Evolutionary conservation across 35 echinoderm and acorn worm genomes (phyloP).

Genomic region (Heliocidaris tuberculata): DNA sequence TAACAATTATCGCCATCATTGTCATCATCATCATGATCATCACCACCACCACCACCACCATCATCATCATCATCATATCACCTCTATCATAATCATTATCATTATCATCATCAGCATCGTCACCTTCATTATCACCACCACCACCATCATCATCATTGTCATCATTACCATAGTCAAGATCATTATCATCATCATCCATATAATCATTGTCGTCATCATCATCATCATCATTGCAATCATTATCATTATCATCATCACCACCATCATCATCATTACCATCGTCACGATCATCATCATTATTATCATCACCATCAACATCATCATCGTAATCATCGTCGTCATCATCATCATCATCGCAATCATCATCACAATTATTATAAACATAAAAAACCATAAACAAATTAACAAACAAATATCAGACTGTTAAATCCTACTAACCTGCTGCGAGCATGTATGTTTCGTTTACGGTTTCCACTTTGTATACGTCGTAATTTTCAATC

Average conservation of each 20-base stretch:
- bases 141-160: background rate
- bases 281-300: background rate
- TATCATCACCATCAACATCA: background rate
- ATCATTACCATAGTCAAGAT: background rate
- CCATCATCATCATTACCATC: background rate
- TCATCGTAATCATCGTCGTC: background rate
- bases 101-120: background rate
- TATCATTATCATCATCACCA: background rate
- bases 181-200: background rate
- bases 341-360: no score
- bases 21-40: background rate
- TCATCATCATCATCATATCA: background rate
- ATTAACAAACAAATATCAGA: background rate
- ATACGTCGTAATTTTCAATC: slow-evolving; percentile 65
- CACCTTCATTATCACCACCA: background rate
- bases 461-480: slow-evolving; percentile 69
- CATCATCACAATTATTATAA: no score
- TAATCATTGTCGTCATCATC: background rate
- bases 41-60: background rate
- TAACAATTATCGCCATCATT: no score
- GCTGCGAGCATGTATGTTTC: slow-evolving; percentile 75
- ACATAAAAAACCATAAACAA: no score
- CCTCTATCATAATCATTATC: background rate
- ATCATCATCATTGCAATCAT: background rate
- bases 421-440: slow-evolving; percentile 14